Evolutionary conservation across 2,797 vertebrate species (phyloP).

Genomic region (Pelodytes ibericus): DNA sequence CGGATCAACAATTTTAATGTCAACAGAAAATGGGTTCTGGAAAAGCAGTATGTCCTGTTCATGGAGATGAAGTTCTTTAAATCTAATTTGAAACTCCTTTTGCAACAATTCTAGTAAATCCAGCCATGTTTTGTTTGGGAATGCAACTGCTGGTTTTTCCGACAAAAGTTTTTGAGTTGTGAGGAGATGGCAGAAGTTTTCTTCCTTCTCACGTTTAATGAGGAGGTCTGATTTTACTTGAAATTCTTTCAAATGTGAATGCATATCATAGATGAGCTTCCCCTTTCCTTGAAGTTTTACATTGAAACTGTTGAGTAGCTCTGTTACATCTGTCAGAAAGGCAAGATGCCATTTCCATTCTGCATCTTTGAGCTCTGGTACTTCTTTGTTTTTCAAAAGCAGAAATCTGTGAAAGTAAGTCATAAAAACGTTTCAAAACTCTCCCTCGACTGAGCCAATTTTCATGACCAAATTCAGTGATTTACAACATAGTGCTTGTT

Average conservation of each 20-base stretch:
- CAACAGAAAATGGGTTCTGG: conserved; percentile 21
- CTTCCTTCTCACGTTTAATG: conserved; percentile 34
- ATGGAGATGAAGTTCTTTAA: conserved; percentile 40
- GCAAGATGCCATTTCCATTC: conserved; percentile 63
- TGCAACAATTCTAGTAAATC: conserved; percentile 32
- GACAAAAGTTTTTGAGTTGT: conserved; percentile 31
- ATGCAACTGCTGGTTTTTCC: conserved; percentile 23
- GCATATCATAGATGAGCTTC: conserved; percentile 49
- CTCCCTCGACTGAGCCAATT: conserved; percentile 4
- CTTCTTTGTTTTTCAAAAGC: conserved; percentile 57
- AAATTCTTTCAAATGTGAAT: conserved; percentile 53
- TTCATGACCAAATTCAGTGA: conserved; percentile 60
- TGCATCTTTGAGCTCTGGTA: conserved; percentile 60
- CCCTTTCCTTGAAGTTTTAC: conserved; percentile 21
- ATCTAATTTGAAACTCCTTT: conserved; percentile 32
- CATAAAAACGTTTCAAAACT: neutral
- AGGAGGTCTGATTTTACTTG: conserved; percentile 21
- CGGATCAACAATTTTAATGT: conserved; percentile 24
- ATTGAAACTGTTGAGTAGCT: conserved; percentile 25
- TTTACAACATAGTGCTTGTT: conserved; percentile 63
- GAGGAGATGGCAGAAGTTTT: conserved; percentile 49
- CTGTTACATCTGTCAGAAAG: conserved; percentile 43
- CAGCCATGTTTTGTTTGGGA: conserved; percentile 36
- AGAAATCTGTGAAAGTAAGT: conserved; percentile 21
- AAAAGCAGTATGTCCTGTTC: conserved; percentile 43